phyloP scores from a whole-genome alignment of 2,113 vertebrate species.

The Hydrolagus affinis region DNA sequence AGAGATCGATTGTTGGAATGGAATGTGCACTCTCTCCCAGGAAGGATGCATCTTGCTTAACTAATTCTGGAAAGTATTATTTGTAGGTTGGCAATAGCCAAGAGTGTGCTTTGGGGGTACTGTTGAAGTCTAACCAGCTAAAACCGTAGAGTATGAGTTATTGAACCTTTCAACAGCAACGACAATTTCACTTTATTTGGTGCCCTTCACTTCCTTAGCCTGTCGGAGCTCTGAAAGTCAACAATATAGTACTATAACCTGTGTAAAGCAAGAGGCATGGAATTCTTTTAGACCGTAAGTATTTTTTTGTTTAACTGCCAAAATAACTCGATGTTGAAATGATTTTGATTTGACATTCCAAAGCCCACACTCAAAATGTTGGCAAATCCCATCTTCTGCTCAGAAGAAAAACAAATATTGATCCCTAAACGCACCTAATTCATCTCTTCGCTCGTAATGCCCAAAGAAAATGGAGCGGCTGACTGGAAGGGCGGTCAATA shows the following conservation, averaged over 20 bases:
- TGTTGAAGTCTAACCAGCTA: no score
- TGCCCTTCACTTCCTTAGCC: no score
- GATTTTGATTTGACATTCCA: constrained; percentile 75
- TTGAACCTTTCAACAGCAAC: no score
- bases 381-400: constrained; percentile 75
- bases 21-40: no score
- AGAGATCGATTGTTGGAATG: no score
- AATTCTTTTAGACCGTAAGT: constrained; percentile 57
- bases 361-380: constrained; percentile 69
- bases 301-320: constrained; percentile 48
- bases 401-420: constrained; percentile 77
- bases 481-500: constrained; percentile 71
- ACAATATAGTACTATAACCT: constrained; percentile 10
- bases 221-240: not conserved
- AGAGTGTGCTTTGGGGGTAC: no score
- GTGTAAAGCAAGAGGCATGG: not conserved
- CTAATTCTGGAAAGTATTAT: no score
- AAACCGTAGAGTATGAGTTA: no score
- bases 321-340: constrained; percentile 62
- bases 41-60: no score
- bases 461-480: constrained; percentile 49
- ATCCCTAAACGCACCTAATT: constrained; percentile 76
- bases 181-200: no score
- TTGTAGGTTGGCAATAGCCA: no score
- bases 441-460: constrained; percentile 77